These are phyloP conservation scores for Musca vetustissima DNA, from an alignment of 1,140 invertebrate species.

Conservation along the genomic window DNA sequence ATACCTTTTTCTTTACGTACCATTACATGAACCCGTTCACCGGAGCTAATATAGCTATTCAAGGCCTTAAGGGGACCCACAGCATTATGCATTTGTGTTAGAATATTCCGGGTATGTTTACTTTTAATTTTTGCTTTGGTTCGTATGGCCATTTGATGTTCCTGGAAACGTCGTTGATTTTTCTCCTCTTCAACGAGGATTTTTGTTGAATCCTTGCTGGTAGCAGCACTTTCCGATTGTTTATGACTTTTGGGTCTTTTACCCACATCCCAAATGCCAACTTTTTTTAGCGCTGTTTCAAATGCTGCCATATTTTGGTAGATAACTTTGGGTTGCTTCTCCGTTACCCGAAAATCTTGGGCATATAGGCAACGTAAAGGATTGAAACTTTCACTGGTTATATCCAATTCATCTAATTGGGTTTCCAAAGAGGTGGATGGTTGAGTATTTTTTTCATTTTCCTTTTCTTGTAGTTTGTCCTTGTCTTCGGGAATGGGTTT, in stretches of 20 bases:
- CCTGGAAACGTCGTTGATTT: conserved; percentile 34
- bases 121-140: conserved; percentile 39
- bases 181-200: conserved; percentile 14
- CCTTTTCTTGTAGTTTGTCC: background rate
- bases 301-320: conserved; percentile 52
- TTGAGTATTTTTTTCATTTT: background rate
- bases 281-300: conserved; percentile 41
- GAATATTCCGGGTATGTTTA: conserved; percentile 59
- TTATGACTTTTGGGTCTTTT: conserved; percentile 28
- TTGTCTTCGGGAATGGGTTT: background rate
- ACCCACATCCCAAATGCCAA: conserved; percentile 42
- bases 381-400: conserved; percentile 67
- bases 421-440: too few species aligned
- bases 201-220: conserved; percentile 3
- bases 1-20: conserved; percentile 67
- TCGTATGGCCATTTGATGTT: conserved; percentile 45
- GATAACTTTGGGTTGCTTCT: conserved; percentile 40
- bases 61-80: conserved; percentile 67
- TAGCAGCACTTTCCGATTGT: background rate
- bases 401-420: conserved; percentile 58
- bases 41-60: conserved; percentile 63
- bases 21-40: conserved; percentile 67
- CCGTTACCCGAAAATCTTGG: conserved; percentile 58
- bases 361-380: conserved; percentile 67
- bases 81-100: conserved; percentile 64